Evolutionary conservation across 23 tunicate species (phyloP).

Genomic region (Diplosoma virens): DNA sequence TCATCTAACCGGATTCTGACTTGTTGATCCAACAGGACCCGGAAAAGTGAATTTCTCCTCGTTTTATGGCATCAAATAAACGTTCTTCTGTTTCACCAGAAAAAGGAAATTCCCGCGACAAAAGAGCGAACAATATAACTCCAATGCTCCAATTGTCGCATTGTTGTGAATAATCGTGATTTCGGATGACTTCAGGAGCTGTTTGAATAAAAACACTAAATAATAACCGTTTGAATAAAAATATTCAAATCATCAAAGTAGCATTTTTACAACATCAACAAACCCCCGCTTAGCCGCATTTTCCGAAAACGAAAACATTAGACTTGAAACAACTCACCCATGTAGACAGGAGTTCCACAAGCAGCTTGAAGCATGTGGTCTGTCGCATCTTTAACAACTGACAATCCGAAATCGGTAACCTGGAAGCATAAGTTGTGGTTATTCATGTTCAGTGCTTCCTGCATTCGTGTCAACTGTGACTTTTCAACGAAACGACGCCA

Average conservation of each 20-base stretch:
- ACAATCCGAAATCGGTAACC: constrained; percentile 89
- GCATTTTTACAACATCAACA: no score
- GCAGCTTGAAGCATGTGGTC: constrained; percentile 68
- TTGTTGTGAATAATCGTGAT: constrained; percentile 88
- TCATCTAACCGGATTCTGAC: constrained; percentile 62
- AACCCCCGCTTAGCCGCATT: no score
- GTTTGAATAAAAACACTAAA: no score
- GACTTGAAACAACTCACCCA: constrained; percentile 63
- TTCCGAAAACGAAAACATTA: no score
- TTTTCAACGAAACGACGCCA: no score
- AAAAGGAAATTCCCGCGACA: constrained; percentile 74
- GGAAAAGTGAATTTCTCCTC: constrained; percentile 53
- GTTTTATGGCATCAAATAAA: constrained; percentile 73
- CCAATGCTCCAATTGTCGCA: constrained; percentile 96
- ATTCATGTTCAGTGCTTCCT: no score
- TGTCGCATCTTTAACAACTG: constrained; percentile 78
- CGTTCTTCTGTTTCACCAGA: constrained; percentile 77
- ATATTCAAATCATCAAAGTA: no score
- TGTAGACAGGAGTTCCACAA: constrained; percentile 90
- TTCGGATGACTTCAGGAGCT: constrained; percentile 93
- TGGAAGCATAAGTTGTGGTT: constrained; percentile 17
- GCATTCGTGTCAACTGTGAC: no score
- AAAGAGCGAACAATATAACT: constrained; percentile 68
- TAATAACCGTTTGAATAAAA: no score
- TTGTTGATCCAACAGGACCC: constrained; percentile 52